A percentile compares a stretch with the other conserved stretches of the same genome.
Conservation (phyloP, 2,797 vertebrate species). For the Psittacula derbiana region DNA sequence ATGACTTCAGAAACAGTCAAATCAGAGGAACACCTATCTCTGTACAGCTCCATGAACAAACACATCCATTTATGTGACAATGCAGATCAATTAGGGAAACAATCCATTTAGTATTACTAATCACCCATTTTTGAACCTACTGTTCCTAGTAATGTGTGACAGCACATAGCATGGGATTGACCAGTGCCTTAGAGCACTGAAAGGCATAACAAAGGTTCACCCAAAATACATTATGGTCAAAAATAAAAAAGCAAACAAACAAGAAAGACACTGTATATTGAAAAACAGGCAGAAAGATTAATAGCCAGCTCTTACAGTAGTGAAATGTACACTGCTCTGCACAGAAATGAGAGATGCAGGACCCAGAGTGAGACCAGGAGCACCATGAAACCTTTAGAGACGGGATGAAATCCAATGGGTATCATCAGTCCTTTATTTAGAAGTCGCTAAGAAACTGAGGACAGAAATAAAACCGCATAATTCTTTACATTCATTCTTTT, state of each 20-base stretch:
- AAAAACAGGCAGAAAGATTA: neutral
- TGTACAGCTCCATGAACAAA: neutral
- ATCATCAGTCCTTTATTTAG: neutral
- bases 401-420: neutral
- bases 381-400: neutral
- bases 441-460: neutral
- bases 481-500: neutral
- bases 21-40: neutral
- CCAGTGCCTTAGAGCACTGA: neutral
- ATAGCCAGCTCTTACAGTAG: neutral
- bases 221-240: accelerated
- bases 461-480: neutral
- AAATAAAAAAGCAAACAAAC: neutral
- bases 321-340: neutral
- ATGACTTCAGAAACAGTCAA: neutral
- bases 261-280: neutral
- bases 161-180: neutral
- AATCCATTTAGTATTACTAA: neutral
- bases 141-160: neutral
- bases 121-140: neutral
- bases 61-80: neutral
- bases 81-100: neutral
- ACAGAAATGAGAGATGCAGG: neutral
- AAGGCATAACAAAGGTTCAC: neutral
- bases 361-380: neutral